Evolutionary conservation across 2,888 invertebrate species (phyloP).

Genomic region (Drosophila melanosoma): DNA sequence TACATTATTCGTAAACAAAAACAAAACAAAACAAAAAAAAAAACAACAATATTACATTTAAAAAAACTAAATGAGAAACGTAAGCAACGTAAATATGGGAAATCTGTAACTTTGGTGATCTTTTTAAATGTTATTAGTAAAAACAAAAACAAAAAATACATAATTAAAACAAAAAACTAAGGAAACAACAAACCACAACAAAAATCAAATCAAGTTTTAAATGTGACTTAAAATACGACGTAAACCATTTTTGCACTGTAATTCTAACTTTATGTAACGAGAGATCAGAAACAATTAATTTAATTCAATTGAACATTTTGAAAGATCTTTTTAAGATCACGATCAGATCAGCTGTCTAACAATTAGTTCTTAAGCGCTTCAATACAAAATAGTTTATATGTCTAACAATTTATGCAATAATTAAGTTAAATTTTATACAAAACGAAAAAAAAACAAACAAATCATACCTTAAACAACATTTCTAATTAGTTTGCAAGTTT

Average conservation of each 20-base stretch:
- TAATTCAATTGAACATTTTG: constrained; percentile 57
- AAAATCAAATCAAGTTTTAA: constrained; percentile 77
- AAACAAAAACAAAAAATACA: constrained; percentile 32
- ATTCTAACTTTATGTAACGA: constrained; percentile 16
- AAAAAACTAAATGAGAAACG: constrained; percentile 43
- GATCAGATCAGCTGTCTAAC: constrained; percentile 62
- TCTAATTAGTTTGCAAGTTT: constrained; percentile 61
- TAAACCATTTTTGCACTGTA: constrained; percentile 63
- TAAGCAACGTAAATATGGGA: constrained; percentile 78
- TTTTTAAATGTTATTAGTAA: constrained; percentile 81
- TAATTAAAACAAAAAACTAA: constrained; percentile 37
- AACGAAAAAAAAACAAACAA: constrained; percentile 30
- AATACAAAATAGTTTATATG: constrained; percentile 53
- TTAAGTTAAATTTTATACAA: constrained; percentile 69
- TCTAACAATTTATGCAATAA: constrained; percentile 66
- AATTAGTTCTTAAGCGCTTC: constrained; percentile 72
- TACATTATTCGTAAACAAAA: constrained; percentile 47
- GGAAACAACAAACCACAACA: constrained; percentile 44
- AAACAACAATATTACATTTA: background rate
- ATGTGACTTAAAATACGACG: constrained; percentile 78
- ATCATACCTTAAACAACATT: constrained; percentile 40
- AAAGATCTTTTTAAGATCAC: constrained; percentile 31
- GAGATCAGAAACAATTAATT: constrained; percentile 48
- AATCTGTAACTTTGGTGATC: constrained; percentile 81
- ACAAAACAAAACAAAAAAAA: background rate